These are phyloP conservation scores for Apodemia mormo DNA, from an alignment of 2,888 invertebrate genomes.

Conservation along the genomic window DNA sequence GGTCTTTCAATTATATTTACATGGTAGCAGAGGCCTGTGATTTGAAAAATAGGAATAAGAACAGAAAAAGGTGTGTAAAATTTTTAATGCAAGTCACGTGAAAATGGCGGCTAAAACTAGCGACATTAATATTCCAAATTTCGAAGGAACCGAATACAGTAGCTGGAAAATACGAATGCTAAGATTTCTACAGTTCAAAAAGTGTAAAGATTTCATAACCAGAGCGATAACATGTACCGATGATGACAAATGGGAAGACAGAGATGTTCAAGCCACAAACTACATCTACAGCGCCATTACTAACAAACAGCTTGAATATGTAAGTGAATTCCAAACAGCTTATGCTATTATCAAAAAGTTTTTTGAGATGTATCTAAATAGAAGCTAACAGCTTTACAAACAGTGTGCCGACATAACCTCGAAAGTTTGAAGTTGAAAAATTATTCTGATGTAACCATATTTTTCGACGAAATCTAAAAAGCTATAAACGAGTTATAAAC, in stretches of 20 bases:
- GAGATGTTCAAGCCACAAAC: constrained; percentile 37
- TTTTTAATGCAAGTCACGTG: too few species aligned
- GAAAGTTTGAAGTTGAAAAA: constrained; percentile 38
- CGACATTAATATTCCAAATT: constrained; percentile 30
- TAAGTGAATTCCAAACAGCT: constrained; percentile 29
- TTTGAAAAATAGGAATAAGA: too few species aligned
- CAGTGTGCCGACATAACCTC: constrained; percentile 37
- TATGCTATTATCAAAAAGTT: constrained; percentile 36
- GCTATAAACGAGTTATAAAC: constrained; percentile 34
- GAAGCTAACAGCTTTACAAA: constrained; percentile 38
- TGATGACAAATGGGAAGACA: constrained; percentile 28
- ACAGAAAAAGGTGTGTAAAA: too few species aligned
- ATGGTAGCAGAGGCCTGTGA: too few species aligned
- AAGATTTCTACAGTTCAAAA: constrained; percentile 38
- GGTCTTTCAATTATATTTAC: too few species aligned
- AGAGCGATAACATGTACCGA: constrained; percentile 27
- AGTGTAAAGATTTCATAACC: constrained; percentile 33
- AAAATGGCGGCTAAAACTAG: constrained; percentile 22
- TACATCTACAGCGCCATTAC: constrained; percentile 38
- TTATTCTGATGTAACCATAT: constrained; percentile 30
- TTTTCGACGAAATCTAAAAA: constrained; percentile 38
- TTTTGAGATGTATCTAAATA: constrained; percentile 38
- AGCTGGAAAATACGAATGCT: constrained; percentile 38
- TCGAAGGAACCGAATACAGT: constrained; percentile 33
- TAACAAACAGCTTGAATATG: constrained; percentile 38